Conservation (phyloP, 2,113 vertebrate genomes). For the Nannobrachium achirus region DNA sequence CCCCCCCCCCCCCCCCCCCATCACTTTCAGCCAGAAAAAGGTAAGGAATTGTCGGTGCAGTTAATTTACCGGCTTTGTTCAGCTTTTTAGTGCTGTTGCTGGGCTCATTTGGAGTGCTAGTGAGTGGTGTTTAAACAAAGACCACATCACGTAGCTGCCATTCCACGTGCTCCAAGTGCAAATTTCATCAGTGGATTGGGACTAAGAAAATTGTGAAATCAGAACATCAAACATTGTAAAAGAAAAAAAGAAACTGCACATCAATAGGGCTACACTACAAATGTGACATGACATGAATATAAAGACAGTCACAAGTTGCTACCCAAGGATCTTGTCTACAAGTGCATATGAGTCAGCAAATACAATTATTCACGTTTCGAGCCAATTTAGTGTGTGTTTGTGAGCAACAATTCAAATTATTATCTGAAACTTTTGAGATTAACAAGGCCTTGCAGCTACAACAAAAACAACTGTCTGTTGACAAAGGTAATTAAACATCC, state of each 20-base stretch:
- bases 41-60: no score
- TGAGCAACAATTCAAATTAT: not conserved
- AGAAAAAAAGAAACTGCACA: not conserved
- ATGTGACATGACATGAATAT: not conserved
- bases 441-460: no score
- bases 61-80: no score
- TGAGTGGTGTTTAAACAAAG: no score
- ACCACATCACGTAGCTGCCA: no score
- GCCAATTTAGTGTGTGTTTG: not conserved
- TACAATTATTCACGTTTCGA: not conserved
- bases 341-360: not conserved
- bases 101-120: no score
- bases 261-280: not conserved
- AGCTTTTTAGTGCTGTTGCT: no score
- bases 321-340: not conserved
- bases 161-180: no score
- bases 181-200: not conserved
- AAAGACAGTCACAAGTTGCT: not conserved
- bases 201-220: not conserved
- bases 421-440: not conserved
- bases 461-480: not conserved
- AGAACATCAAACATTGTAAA: not conserved
- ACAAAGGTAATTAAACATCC: no score
- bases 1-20: not conserved
- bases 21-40: no score